phyloP scores from a whole-genome alignment of 1,140 invertebrate genomes.

The Listronotus oregonensis region DNA sequence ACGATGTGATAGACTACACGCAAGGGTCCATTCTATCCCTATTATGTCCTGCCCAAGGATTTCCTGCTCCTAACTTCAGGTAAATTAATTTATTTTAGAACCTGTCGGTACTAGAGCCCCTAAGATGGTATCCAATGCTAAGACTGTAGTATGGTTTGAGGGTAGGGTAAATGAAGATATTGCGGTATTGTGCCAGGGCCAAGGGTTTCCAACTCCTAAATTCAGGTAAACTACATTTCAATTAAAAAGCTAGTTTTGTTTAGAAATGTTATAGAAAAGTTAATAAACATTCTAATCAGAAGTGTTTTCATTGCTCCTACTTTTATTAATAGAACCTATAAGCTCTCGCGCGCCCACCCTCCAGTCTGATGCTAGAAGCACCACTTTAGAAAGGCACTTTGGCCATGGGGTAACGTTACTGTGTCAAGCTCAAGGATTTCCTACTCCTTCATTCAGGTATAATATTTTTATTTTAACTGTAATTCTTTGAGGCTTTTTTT shows the following conservation, averaged over 20 bases:
- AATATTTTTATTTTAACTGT: too few relatives aligned
- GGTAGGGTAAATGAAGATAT: constrained; percentile 57
- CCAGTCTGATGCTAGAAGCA: constrained; percentile 59
- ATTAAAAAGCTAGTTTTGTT: background rate
- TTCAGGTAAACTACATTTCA: constrained; percentile 54
- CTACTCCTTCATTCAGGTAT: constrained; percentile 60
- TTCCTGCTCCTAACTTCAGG: constrained; percentile 71
- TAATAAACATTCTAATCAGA: too few relatives aligned
- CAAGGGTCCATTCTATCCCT: constrained; percentile 52
- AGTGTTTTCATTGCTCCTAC: background rate
- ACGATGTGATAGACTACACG: constrained; percentile 48
- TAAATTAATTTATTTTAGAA: constrained; percentile 60
- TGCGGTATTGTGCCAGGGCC: constrained; percentile 69
- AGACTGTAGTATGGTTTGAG: constrained; percentile 61
- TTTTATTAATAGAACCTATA: constrained; percentile 60
- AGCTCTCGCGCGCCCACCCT: constrained; percentile 58
- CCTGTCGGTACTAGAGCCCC: constrained; percentile 73
- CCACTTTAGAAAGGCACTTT: constrained; percentile 49
- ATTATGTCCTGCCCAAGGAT: constrained; percentile 70
- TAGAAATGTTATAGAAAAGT: too few relatives aligned
- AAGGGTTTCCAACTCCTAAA: constrained; percentile 61
- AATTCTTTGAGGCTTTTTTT: too few relatives aligned
- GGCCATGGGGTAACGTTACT: constrained; percentile 62
- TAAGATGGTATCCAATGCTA: constrained; percentile 66
- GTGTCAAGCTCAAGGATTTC: constrained; percentile 78